phyloP scores from a whole-genome alignment of 2,797 vertebrate genomes.

The Silurus aristotelis region DNA sequence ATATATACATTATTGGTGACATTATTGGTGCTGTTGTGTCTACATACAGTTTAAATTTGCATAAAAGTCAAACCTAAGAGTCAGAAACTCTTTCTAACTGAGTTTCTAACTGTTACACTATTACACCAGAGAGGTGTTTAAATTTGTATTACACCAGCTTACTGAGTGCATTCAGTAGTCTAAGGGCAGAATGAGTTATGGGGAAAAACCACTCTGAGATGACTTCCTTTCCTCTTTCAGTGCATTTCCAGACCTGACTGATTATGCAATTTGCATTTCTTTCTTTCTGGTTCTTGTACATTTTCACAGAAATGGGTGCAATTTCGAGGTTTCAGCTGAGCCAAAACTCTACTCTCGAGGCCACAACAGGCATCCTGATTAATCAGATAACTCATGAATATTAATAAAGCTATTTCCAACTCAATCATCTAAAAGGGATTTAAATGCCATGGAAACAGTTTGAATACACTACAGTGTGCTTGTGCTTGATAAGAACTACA shows the following conservation, averaged over 20 bases:
- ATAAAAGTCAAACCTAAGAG: background rate
- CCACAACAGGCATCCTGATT: conserved; percentile 41
- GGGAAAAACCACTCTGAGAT: background rate
- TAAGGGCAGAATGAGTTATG: background rate
- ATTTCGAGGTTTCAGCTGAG: conserved; percentile 27
- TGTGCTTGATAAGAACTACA: conserved; percentile 44
- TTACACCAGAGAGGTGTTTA: background rate
- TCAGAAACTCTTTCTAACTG: too few relatives aligned
- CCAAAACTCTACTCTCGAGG: conserved; percentile 31
- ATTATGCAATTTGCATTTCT: conserved; percentile 19
- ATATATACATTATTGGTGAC: too few relatives aligned
- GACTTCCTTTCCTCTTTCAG: conserved; percentile 22
- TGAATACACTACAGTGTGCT: conserved; percentile 50
- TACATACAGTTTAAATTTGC: too few relatives aligned
- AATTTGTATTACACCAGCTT: background rate
- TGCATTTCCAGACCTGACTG: conserved; percentile 18
- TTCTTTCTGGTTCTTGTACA: conserved; percentile 3
- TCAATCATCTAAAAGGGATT: conserved; percentile 61
- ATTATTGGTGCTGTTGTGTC: background rate
- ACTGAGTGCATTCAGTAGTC: background rate
- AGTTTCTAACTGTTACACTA: background rate
- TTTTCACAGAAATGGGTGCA: conserved; percentile 32
- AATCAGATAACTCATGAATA: conserved; percentile 61
- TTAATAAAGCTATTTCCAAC: conserved; percentile 55
- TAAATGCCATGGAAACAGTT: conserved; percentile 58